Percentiles rank a stretch among this genome's conserved stretches.
Evolutionary conservation across 2,888 invertebrate genomes (phyloP).

Genomic region (Frankliniella intonsa): DNA sequence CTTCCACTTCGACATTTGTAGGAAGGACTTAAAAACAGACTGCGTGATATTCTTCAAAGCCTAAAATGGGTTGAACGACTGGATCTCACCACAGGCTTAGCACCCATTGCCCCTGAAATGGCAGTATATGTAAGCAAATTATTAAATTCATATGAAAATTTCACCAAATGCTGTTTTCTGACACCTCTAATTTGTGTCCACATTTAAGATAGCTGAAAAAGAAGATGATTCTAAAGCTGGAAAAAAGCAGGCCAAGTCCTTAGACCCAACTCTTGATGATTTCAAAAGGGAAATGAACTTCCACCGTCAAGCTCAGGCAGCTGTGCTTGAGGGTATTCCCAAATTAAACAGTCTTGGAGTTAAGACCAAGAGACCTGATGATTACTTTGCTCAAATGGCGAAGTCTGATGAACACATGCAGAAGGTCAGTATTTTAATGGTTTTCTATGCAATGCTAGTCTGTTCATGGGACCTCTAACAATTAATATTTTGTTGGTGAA

Average conservation of each 20-base stretch:
- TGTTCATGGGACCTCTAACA: background rate
- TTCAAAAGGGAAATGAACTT: conserved; percentile 86
- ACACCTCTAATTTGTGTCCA: conserved; percentile 27
- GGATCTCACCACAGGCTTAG: conserved; percentile 70
- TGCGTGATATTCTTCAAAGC: conserved; percentile 64
- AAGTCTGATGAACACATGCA: conserved; percentile 98
- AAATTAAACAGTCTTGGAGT: conserved; percentile 70
- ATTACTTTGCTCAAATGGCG: conserved; percentile 99
- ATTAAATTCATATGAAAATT: background rate
- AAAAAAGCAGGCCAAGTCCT: conserved; percentile 38
- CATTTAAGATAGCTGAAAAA: conserved; percentile 43
- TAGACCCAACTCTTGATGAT: conserved; percentile 62
- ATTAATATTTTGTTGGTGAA: background rate
- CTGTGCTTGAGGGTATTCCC: conserved; percentile 75
- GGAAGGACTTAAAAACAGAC: conserved; percentile 63
- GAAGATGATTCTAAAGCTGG: conserved; percentile 40
- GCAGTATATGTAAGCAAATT: conserved; percentile 50
- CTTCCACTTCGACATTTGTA: conserved; percentile 39
- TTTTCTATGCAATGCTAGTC: background rate
- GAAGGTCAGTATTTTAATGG: conserved; percentile 52
- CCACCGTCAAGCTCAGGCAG: conserved; percentile 80
- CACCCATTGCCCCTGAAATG: conserved; percentile 80
- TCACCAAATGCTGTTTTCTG: background rate
- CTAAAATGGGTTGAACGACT: conserved; percentile 83
- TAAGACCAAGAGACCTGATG: conserved; percentile 81